Base-by-base conservation (phyloP, 2,888 invertebrate species). In the Rhabditophanes sp. region DNA sequence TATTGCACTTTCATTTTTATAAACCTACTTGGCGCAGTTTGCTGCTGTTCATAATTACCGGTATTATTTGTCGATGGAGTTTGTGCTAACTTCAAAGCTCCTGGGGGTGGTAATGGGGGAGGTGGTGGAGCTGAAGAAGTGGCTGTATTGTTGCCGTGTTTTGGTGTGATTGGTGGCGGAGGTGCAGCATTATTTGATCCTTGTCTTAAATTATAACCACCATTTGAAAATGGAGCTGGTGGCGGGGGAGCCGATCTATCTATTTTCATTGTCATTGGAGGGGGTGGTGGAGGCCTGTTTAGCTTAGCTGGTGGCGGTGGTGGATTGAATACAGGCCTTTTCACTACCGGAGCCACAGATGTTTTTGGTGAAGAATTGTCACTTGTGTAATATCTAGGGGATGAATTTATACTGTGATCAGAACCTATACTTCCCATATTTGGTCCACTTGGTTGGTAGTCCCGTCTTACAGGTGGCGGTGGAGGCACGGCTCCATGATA, bases 391-490 rank as follows among this genome's bases (percentile, higher is more conserved):
- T 9, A 22, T 9, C 23, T 9, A 9, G n/a, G n/a, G n/a, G n/a
- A n/a, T n/a, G 81, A 9, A 9, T 9, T 22, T 9, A 9, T 16
- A 5, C 15, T 15, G 32, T 33, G n/a, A n/a, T n/a, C n/a, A n/a
- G n/a, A n/a, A n/a, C n/a, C n/a, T n/a, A n/a, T n/a, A n/a, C n/a
- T n/a, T n/a, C n/a, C n/a, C n/a, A n/a, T n/a, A n/a, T n/a, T n/a
- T n/a, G n/a, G n/a, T n/a, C n/a, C n/a, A n/a, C n/a, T n/a, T n/a
- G n/a, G n/a, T n/a, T n/a, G n/a, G 2, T 30, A 21, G 28, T 8
- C 20, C 26, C 33, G 22, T 16, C 23, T 16, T 26, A 17, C 25
- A 11, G 30, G 25, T 27, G 23, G 12, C 12, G 35, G 24, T 6
- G 30, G 44, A n/a, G 31, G 9, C 3, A 25, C 25, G 6, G 25